Conservation (phyloP, 2,888 invertebrate genomes). For the Leucophenga montana region DNA sequence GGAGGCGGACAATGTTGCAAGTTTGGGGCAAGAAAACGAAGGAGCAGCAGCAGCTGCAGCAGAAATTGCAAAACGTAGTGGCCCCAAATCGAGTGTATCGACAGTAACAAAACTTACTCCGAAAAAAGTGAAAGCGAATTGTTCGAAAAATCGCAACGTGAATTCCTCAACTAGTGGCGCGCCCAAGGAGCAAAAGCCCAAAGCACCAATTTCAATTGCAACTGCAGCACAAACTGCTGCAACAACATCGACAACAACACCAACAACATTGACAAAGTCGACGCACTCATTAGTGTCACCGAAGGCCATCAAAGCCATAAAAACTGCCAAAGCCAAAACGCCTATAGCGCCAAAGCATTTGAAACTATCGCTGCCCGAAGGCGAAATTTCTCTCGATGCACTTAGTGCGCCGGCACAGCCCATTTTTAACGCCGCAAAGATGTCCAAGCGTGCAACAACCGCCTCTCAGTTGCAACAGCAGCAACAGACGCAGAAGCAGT, state of each 20-base stretch:
- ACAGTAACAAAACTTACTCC: conserved; percentile 59
- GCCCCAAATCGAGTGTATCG: conserved; percentile 55
- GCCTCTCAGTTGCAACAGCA: conserved; percentile 49
- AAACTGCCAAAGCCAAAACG: conserved; percentile 52
- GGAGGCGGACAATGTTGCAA: neutral
- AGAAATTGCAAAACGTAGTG: conserved; percentile 38
- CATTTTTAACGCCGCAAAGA: neutral
- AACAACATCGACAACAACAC: conserved; percentile 3
- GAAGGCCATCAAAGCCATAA: conserved; percentile 44
- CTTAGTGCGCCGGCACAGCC: neutral
- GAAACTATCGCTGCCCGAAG: conserved; percentile 53
- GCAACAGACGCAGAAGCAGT: conserved; percentile 25
- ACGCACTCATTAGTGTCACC: conserved; percentile 6
- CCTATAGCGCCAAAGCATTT: conserved; percentile 44
- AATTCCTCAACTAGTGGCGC: neutral
- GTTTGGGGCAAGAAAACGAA: neutral
- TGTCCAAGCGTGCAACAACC: neutral
- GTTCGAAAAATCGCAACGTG: conserved; percentile 54
- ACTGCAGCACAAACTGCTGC: neutral
- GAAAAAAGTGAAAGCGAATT: conserved; percentile 54
- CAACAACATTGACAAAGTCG: conserved; percentile 19
- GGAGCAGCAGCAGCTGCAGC: conserved; percentile 41
- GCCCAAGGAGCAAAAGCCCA: conserved; percentile 13
- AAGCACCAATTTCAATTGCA: neutral
- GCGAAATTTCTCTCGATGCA: conserved; percentile 20